Percentiles rank a stretch among this genome's conserved stretches.
phyloP scores from a whole-genome alignment of 2,113 vertebrate species.

The Agapornis roseicollis region DNA sequence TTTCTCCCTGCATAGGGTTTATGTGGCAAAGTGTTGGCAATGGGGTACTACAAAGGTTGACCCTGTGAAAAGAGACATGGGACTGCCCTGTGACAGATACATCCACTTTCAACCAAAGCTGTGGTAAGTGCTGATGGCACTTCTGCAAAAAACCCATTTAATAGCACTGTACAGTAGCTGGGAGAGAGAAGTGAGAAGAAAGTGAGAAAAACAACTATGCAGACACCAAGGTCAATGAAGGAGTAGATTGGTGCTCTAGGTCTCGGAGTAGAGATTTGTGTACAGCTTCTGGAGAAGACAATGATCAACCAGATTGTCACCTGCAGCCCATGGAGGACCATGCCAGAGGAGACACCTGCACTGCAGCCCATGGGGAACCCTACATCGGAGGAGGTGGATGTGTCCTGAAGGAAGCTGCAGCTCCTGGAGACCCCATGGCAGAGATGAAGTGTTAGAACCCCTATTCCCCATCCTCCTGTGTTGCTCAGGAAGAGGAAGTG shows the following conservation, averaged over 20 bases:
- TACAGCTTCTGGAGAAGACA: rapidly evolving
- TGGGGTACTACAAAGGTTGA: background rate
- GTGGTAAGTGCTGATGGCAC: background rate
- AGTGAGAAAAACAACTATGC: background rate
- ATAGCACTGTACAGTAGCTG: background rate
- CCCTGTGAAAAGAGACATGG: background rate
- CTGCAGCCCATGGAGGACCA: background rate
- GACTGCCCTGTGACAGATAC: background rate
- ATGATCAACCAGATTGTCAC: background rate
- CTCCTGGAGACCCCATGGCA: background rate
- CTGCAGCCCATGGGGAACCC: rapidly evolving
- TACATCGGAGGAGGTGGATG: rapidly evolving
- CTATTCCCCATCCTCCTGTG: background rate
- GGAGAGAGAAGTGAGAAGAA: background rate
- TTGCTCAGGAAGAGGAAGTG: rapidly evolving
- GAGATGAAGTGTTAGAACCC: background rate
- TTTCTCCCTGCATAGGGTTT: background rate
- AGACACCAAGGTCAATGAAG: background rate
- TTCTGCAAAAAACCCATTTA: background rate
- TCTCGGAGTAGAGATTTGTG: rapidly evolving
- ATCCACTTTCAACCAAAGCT: background rate
- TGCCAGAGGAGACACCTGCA: background rate
- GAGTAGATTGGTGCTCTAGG: background rate
- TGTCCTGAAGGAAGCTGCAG: background rate
- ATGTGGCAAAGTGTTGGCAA: background rate